Percentiles rank a stretch among this genome's conserved stretches.
Conservation (phyloP, 2,888 invertebrate species). For the Siphonodentalium dalli region DNA sequence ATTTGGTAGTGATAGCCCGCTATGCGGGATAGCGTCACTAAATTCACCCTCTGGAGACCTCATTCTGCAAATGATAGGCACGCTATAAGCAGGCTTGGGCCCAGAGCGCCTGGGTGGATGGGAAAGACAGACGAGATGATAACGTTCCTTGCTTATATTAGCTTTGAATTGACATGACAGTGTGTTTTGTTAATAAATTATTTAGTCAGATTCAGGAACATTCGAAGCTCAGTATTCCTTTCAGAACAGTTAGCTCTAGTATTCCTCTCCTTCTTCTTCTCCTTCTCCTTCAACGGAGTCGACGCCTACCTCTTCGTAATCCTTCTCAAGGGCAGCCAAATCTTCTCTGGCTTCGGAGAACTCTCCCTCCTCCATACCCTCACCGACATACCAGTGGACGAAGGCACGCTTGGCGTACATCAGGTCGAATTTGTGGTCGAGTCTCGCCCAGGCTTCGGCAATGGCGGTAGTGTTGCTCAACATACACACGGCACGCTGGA, state of each 20-base stretch:
- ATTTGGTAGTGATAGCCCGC: no score
- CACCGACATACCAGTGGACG: constrained; percentile 63
- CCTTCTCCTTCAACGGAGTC: constrained; percentile 22
- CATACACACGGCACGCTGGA: constrained; percentile 67
- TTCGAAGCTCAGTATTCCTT: background rate
- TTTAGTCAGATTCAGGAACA: no score
- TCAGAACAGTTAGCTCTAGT: background rate
- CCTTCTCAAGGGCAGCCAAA: constrained; percentile 47
- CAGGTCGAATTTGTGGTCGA: constrained; percentile 57
- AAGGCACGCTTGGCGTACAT: constrained; percentile 49
- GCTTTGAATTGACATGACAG: no score
- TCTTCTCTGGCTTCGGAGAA: constrained; percentile 52
- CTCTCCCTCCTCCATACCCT: constrained; percentile 47
- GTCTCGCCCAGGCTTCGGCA: constrained; percentile 66
- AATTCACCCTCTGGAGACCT: no score
- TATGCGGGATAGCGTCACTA: no score
- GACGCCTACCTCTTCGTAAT: constrained; percentile 52
- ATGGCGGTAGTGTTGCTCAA: constrained; percentile 66
- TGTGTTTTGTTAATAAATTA: no score
- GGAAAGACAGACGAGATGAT: no score
- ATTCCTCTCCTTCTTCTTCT: constrained; percentile 7
- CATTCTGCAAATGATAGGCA: no score
- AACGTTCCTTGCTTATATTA: no score
- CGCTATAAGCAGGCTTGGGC: no score
- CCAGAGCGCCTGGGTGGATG: no score